These are phyloP conservation scores for Dendropsophus ebraccatus DNA, from an alignment of 2,113 vertebrate genomes.

Conservation along the genomic window DNA sequence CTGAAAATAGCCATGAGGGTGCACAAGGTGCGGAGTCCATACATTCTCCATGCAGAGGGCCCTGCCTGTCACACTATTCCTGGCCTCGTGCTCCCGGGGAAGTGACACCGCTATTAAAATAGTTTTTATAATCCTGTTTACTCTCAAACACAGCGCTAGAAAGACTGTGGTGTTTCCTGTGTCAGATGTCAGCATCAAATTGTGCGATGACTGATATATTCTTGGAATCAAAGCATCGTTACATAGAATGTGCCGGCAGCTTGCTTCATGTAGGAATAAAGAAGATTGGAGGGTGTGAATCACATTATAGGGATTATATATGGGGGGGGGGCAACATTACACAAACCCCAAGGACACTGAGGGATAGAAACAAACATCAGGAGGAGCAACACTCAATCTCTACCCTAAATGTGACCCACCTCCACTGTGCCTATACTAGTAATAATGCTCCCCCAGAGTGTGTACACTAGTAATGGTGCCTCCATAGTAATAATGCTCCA, in stretches of 20 bases:
- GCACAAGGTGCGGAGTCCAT: neutral
- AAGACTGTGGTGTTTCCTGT: neutral
- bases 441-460: too few species aligned
- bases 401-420: too few species aligned
- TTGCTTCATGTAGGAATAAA: neutral
- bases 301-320: neutral
- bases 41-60: neutral
- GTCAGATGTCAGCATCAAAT: neutral
- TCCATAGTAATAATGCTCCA: too few species aligned
- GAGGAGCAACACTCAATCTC: too few species aligned
- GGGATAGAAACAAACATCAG: too few species aligned
- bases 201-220: neutral
- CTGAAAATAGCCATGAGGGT: neutral
- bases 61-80: conserved; percentile 18
- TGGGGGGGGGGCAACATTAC: too few species aligned
- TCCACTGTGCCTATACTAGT: too few species aligned
- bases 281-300: neutral
- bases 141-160: neutral
- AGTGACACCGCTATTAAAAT: conserved; percentile 19
- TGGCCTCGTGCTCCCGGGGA: neutral
- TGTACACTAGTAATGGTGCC: too few species aligned
- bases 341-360: too few species aligned
- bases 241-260: neutral
- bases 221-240: neutral
- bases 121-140: conserved; percentile 43